phyloP scores from a whole-genome alignment of 2,888 invertebrate species.

The Rutpela maculata region DNA sequence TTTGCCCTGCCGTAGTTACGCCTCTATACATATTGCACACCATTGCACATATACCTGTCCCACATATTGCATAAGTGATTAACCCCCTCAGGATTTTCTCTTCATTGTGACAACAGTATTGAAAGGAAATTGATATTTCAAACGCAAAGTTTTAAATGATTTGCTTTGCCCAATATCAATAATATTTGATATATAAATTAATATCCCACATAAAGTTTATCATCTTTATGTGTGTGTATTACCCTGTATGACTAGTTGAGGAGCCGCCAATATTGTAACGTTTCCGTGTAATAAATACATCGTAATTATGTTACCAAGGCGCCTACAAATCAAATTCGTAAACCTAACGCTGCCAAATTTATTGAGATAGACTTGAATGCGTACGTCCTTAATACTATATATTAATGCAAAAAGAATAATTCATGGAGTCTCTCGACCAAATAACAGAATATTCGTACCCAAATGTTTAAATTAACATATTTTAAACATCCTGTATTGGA shows the following conservation, averaged over 20 bases:
- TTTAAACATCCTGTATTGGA: not conserved
- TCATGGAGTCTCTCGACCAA: not conserved
- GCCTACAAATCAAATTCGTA: not conserved
- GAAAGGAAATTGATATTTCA: too few relatives aligned
- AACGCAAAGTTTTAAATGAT: too few relatives aligned
- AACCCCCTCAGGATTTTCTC: too few relatives aligned
- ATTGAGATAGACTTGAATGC: not conserved
- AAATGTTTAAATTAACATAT: slow-evolving; percentile 1
- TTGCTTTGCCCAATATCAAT: too few relatives aligned
- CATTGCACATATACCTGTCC: too few relatives aligned
- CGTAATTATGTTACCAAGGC: not conserved
- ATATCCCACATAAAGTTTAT: too few relatives aligned
- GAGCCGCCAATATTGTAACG: not conserved
- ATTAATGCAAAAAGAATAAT: slow-evolving; percentile 3
- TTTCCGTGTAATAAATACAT: not conserved
- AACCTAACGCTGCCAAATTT: not conserved
- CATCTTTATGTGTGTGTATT: not conserved
- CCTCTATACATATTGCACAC: too few relatives aligned
- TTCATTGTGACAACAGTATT: too few relatives aligned
- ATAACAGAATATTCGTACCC: slow-evolving; percentile 5
- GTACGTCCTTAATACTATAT: not conserved
- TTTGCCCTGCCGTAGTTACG: too few relatives aligned
- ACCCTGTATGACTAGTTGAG: not conserved
- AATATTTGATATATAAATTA: too few relatives aligned
- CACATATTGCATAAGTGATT: too few relatives aligned